Evolutionary conservation across 2,797 vertebrate genomes (phyloP).

Genomic region (Cichlasoma orientale): DNA sequence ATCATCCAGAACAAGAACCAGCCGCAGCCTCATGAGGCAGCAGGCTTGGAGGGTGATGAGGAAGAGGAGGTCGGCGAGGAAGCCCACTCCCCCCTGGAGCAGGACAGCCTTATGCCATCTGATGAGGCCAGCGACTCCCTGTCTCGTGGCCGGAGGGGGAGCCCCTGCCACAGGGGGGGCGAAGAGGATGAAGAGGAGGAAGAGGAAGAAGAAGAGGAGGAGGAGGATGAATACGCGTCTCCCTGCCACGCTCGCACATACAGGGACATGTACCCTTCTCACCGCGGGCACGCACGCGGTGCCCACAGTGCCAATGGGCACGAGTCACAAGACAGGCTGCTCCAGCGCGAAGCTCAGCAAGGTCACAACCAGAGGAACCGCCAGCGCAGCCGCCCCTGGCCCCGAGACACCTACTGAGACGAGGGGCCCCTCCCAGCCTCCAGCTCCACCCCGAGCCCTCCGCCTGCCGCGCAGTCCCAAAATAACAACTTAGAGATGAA

Average conservation of each 20-base stretch:
- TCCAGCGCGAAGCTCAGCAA: slow-evolving; percentile 86
- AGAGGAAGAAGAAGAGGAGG: slow-evolving; percentile 69
- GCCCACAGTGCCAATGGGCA: slow-evolving; percentile 88
- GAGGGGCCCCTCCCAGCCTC: slow-evolving; percentile 4
- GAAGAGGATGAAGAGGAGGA: slow-evolving; percentile 83
- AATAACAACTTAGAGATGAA: background rate
- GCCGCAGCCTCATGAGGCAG: slow-evolving; percentile 72
- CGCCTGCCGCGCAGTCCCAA: slow-evolving; percentile 7
- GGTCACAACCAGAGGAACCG: slow-evolving; percentile 91
- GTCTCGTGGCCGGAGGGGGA: slow-evolving; percentile 84
- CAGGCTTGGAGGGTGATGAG: slow-evolving; percentile 72
- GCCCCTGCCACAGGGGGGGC: slow-evolving; percentile 83
- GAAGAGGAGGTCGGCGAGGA: slow-evolving; percentile 81
- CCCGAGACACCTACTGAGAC: slow-evolving; percentile 92
- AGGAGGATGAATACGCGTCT: slow-evolving; percentile 76
- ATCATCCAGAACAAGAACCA: slow-evolving; percentile 85
- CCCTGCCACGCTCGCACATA: slow-evolving; percentile 82
- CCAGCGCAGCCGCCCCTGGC: slow-evolving; percentile 92
- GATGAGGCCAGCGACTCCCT: slow-evolving; percentile 92
- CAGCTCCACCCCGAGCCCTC: slow-evolving; percentile 27
- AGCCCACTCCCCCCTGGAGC: slow-evolving; percentile 89
- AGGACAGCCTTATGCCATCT: slow-evolving; percentile 95
- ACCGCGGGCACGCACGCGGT: slow-evolving; percentile 84
- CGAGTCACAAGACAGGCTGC: slow-evolving; percentile 88
- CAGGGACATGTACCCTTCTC: slow-evolving; percentile 90